These are phyloP conservation scores for Miichthys miiuy DNA, from an alignment of 2,797 vertebrate genomes.

Conservation along the genomic window DNA sequence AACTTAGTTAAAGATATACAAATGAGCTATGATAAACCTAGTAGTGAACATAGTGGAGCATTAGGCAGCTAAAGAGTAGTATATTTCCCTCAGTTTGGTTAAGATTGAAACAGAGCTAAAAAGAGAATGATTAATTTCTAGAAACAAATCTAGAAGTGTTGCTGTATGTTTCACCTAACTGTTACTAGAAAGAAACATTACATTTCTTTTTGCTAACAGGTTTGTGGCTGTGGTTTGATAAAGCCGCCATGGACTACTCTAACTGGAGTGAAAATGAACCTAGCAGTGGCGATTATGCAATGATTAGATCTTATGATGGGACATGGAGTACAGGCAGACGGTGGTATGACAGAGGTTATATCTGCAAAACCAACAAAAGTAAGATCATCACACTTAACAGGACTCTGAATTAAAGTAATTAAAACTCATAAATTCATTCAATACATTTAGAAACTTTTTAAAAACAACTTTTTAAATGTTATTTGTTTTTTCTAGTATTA, in stretches of 20 bases:
- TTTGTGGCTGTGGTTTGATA: slow-evolving; percentile 58
- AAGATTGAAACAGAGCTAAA: not conserved
- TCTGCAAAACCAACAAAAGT: slow-evolving; percentile 73
- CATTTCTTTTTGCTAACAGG: slow-evolving; percentile 29
- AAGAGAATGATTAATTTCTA: not conserved
- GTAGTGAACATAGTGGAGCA: not conserved
- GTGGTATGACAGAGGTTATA: not conserved
- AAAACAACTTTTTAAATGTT: too few relatives aligned
- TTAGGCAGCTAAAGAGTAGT: not conserved
- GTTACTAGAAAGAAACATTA: not conserved
- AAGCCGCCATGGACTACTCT: slow-evolving; percentile 41
- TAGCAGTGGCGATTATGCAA: slow-evolving; percentile 41
- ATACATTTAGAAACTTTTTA: not conserved
- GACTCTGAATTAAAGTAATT: not conserved
- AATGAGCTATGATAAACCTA: not conserved
- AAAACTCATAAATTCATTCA: not conserved
- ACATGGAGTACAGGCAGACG: fast-evolving
- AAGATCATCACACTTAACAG: not conserved
- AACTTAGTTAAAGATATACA: not conserved
- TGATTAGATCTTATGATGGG: slow-evolving; percentile 14
- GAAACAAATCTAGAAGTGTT: not conserved
- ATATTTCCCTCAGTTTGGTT: not conserved
- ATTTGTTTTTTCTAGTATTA: slow-evolving; percentile 30
- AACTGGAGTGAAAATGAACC: slow-evolving; percentile 40
- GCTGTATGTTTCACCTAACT: too few relatives aligned